Evolutionary conservation across 2,113 vertebrate species (phyloP).

Genomic region (Sakesphorus luctuosus): DNA sequence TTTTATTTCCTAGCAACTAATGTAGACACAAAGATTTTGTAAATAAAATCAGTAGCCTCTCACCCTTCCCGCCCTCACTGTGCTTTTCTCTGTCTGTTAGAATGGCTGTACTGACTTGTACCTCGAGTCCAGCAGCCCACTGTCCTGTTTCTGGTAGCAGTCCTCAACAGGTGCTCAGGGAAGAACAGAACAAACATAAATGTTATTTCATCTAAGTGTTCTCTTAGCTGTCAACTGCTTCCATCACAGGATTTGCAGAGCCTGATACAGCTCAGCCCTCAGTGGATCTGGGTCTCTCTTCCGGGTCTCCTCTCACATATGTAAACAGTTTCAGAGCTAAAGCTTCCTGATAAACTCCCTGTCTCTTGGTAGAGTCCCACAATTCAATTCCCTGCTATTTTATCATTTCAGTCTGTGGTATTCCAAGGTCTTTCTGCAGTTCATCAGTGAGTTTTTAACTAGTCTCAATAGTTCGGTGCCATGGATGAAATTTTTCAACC

Average conservation of each 20-base stretch:
- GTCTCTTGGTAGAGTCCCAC: background rate
- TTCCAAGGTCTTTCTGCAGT: background rate
- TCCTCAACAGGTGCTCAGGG: background rate
- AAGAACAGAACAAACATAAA: background rate
- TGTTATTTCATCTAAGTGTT: background rate
- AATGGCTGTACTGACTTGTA: background rate
- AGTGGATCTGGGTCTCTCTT: background rate
- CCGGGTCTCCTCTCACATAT: fast-evolving
- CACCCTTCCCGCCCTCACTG: background rate
- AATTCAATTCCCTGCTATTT: background rate
- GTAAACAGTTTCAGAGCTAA: background rate
- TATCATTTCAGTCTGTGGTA: background rate
- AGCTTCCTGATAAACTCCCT: background rate
- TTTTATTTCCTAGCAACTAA: background rate
- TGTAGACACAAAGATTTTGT: background rate
- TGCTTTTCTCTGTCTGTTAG: background rate
- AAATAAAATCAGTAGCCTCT: background rate
- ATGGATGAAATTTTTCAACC: background rate
- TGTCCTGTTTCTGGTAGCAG: background rate
- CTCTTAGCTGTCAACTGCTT: background rate
- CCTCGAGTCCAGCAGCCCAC: background rate
- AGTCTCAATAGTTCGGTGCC: background rate
- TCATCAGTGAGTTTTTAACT: background rate
- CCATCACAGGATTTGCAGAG: background rate
- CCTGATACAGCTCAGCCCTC: background rate